Evolutionary conservation across 2,113 vertebrate species (phyloP), one percentile per base, ranked within the genome.

Genomic region (Fulica atra): DNA sequence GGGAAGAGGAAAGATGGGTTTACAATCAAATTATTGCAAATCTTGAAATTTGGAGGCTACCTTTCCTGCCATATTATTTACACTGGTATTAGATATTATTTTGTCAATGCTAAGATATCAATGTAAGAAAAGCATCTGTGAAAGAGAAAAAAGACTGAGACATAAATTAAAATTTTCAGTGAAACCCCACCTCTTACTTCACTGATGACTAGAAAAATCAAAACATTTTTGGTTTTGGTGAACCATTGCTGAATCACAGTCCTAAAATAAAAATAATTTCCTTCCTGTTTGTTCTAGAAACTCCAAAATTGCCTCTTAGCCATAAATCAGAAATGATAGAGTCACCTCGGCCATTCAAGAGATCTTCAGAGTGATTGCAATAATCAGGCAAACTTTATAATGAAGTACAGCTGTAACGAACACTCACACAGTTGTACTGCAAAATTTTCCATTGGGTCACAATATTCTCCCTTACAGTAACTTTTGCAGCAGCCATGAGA

Each of bases 181-280:
- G 44, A 73, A 88, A 28, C 21, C 9, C 16, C 61, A 86, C 25
- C 38, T 89, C 82, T 93, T 86, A 20, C 36, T 77, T 83, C 60
- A 56, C 40, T 84, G 38, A 61, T 35, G 44, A 70, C 65, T 74
- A 81, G 68, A 89, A 94, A 95, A 96, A 93, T 92, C 63, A 73
- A 89, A 73, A 64, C 60, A 31, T 70, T 88, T 91, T 88, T 90
- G 46, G 35, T 84, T 94, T 94, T 88, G 82, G 76, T 86, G 51
- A 90, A 80, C 86, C 69, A 81, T n/a, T 86, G 60, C 92, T 96
- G 90, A 96, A 42, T 96, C 93, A 93, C n/a, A 83, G 42, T 64
- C 92, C 80, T 79, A 96, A 95, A 97, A 93, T 92, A 96, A 94
- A 72, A 93, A 59, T 88, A 0, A 92, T 90, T 96, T 96, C 87